Base-by-base conservation (phyloP, 2,113 vertebrate species). In the Nesospiza acunhae region DNA sequence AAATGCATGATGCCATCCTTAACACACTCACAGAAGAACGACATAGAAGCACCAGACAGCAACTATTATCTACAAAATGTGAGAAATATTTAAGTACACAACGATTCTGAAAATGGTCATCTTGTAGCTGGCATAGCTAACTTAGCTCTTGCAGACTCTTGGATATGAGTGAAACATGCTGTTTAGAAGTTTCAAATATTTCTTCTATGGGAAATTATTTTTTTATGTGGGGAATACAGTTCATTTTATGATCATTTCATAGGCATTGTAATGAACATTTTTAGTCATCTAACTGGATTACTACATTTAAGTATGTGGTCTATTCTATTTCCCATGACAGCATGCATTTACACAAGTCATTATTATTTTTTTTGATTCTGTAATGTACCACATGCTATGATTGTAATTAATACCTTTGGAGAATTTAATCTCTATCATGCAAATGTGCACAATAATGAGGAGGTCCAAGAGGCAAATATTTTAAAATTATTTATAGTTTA, bases 401-500 rank as follows among this genome's bases (percentile, higher is more conserved):
- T 10, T 90, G 47, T 47, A 95, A 94, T 94, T 95, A 96, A 84
- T 44, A 92, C 47, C n/a, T 80, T 77, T 78, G 33, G 26, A 75
- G 73, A 96, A 83, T 44, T 84, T 42, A 97, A 12, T 86, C 28
- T 91, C n/a, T 66, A 49, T 55, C 75, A 87, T 59, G 14, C 15
- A 6, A 93, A 91, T 33, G 6, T 72, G 47, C 53, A 68, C 63
- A 47, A 77, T 60, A 90, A 83, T 77, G 20, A 89, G 53, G 14
- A 84, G 9, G 7, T 58, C 47, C 56, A 76, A 60, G 44, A 93
- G 23, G 31, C 10, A 76, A 55, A 59, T 70, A 87, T 53, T 94
- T 93, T 76, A 13, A 94, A 94, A 81, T 62, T 55, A 64, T n/a
- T 83, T 81, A 16, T 24, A 63, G 75, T 60, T 91, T 68, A 41